Percentiles rank a stretch among this genome's conserved stretches.
phyloP scores from a whole-genome alignment of 2,797 vertebrate species.

The Tadarida brasiliensis region DNA sequence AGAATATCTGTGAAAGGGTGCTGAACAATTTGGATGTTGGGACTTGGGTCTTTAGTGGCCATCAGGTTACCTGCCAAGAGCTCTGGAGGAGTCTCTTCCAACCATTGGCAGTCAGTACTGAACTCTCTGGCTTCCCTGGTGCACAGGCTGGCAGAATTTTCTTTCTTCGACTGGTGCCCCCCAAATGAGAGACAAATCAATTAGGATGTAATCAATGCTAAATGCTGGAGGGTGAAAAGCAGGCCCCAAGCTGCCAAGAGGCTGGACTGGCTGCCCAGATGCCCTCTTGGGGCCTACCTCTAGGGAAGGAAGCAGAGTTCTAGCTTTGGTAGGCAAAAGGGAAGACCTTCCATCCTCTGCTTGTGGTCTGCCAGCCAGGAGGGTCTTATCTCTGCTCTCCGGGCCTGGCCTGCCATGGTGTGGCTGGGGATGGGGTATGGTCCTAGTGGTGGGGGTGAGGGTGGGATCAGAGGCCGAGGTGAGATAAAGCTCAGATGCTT shows the following conservation, averaged over 20 bases:
- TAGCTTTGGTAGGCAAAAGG: not conserved
- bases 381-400: constrained; percentile 57
- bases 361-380: constrained; percentile 34
- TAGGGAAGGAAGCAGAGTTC: constrained; percentile 60
- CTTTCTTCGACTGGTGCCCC: not conserved
- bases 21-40: not conserved
- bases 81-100: not conserved
- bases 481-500: constrained; percentile 57
- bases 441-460: not conserved
- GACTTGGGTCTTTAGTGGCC: not conserved
- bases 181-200: constrained; percentile 40
- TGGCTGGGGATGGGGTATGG: not conserved
- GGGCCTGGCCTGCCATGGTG: not conserved
- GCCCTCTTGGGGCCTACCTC: not conserved
- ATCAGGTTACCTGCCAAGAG: not conserved
- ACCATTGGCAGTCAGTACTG: not conserved
- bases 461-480: not conserved
- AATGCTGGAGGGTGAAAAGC: not conserved
- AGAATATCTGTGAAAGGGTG: not conserved
- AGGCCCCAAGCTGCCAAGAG: not conserved
- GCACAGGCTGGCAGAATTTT: constrained; percentile 22
- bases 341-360: not conserved
- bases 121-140: not conserved
- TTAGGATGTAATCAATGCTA: not conserved
- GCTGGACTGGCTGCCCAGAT: not conserved